phyloP scores from a whole-genome alignment of 2,888 invertebrate species.

The Lacanobia oleracea region DNA sequence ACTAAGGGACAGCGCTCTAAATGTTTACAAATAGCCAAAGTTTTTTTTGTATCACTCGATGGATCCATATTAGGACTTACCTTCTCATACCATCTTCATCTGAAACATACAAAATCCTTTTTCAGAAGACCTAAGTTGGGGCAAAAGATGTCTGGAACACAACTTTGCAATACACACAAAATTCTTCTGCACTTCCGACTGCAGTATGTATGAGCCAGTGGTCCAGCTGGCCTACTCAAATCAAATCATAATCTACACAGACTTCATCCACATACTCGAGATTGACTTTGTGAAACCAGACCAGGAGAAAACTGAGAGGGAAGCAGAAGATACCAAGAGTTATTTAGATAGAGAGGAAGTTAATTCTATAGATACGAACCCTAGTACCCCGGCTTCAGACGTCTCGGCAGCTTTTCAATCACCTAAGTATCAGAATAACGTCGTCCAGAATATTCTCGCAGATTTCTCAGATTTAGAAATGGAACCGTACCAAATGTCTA shows the following conservation, averaged over 20 bases:
- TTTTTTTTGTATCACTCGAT: too few relatives aligned
- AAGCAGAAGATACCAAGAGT: conserved; percentile 79
- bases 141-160: conserved; percentile 95
- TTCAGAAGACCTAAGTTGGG: conserved; percentile 90
- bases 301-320: conserved; percentile 76
- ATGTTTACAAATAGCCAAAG: too few relatives aligned
- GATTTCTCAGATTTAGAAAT: conserved; percentile 92
- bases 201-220: conserved; percentile 93
- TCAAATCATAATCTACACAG: conserved; percentile 95
- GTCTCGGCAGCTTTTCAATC: conserved; percentile 87
- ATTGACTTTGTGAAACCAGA: conserved; percentile 89
- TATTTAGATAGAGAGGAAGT: conserved; percentile 82
- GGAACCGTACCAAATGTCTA: conserved; percentile 86
- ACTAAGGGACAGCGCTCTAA: too few relatives aligned
- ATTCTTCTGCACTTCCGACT: conserved; percentile 97
- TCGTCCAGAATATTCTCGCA: conserved; percentile 91
- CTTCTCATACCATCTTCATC: neutral
- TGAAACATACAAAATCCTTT: conserved; percentile 28
- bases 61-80: neutral
- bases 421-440: conserved; percentile 89
- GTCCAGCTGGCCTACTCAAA: conserved; percentile 93
- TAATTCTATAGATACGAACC: conserved; percentile 81
- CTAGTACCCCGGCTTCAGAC: conserved; percentile 82
- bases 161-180: conserved; percentile 98
- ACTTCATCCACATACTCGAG: conserved; percentile 95